phyloP scores from a whole-genome alignment of 2,888 invertebrate species.

The Eupeodes luniger region DNA sequence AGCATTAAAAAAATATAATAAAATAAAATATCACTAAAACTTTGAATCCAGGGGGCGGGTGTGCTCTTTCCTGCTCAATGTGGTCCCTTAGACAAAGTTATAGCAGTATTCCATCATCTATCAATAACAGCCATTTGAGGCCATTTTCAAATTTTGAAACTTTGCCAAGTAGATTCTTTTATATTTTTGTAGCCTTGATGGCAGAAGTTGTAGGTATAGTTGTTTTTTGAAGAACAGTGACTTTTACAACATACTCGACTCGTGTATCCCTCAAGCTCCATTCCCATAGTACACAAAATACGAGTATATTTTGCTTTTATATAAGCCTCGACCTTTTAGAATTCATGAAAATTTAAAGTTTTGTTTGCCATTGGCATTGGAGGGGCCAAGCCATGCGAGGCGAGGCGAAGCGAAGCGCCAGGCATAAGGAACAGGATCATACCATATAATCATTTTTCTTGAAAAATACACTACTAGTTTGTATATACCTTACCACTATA shows the following conservation, averaged over 20 bases:
- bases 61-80: too few relatives aligned
- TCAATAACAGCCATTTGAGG: conserved; percentile 36
- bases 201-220: conserved; percentile 1
- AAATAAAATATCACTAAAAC: not conserved
- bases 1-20: not conserved
- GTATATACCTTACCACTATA: conserved; percentile 3
- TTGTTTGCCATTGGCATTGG: conserved; percentile 51
- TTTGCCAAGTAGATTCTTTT: conserved; percentile 21
- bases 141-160: conserved; percentile 35
- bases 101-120: not conserved
- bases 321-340: conserved; percentile 52
- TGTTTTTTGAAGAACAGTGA: conserved; percentile 6
- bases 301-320: conserved; percentile 18
- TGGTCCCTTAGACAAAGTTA: conserved; percentile 13
- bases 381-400: not conserved
- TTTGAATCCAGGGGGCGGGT: not conserved
- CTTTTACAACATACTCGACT: not conserved
- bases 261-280: too few relatives aligned
- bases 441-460: conserved; percentile 11
- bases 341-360: conserved; percentile 50
- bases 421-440: not conserved
- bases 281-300: too few relatives aligned
- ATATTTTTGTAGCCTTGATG: conserved; percentile 21
- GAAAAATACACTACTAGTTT: not conserved
- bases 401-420: not conserved